Conservation (phyloP, 1,140 invertebrate genomes). For the Diabrotica undecimpunctata region DNA sequence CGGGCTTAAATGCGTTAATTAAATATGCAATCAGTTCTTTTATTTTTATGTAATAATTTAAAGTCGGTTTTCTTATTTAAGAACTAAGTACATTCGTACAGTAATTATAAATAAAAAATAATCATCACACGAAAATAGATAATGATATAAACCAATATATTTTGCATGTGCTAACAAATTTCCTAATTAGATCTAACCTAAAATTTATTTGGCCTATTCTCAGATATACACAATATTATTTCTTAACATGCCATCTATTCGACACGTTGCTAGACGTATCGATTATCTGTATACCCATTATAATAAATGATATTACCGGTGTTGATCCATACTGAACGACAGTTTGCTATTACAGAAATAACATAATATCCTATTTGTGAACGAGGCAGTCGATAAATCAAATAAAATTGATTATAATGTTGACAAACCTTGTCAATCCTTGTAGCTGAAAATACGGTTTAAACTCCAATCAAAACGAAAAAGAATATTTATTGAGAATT, state of each 20-base stretch:
- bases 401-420: slow-evolving; percentile 9
- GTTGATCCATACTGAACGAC: slow-evolving; percentile 7
- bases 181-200: too few species aligned
- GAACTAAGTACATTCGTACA: too few species aligned
- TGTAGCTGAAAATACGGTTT: background rate
- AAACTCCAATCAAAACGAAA: background rate
- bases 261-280: background rate
- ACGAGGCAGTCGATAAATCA: slow-evolving; percentile 13
- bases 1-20: too few species aligned
- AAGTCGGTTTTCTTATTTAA: too few species aligned
- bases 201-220: too few species aligned
- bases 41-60: too few species aligned
- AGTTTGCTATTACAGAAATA: slow-evolving; percentile 13
- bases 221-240: too few species aligned
- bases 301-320: slow-evolving; percentile 7
- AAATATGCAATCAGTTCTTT: too few species aligned
- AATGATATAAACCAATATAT: too few species aligned
- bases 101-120: too few species aligned
- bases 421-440: slow-evolving; percentile 9
- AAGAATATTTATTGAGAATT: background rate
- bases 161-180: too few species aligned
- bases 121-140: too few species aligned
- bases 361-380: slow-evolving; percentile 10
- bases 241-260: background rate
- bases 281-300: background rate